These are phyloP conservation scores for Tympanoctomys barrerae DNA, from an alignment of 2,797 vertebrate genomes.

Conservation along the genomic window DNA sequence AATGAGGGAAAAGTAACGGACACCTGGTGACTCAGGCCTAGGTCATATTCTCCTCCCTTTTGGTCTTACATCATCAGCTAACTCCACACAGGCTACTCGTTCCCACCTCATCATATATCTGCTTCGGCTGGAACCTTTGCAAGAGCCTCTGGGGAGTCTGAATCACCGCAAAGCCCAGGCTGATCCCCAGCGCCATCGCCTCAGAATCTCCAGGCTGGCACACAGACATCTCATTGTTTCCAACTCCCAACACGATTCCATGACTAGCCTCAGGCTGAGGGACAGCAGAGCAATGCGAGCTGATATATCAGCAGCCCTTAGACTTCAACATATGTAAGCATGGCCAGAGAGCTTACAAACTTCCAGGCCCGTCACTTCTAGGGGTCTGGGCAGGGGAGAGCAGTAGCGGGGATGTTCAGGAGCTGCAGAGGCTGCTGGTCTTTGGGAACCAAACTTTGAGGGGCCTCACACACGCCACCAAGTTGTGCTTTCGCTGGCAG, in stretches of 20 bases:
- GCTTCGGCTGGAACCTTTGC: background rate
- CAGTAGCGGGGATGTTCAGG: accelerated
- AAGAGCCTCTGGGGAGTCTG: background rate
- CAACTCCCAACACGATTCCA: background rate
- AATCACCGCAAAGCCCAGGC: background rate
- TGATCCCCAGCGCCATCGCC: background rate
- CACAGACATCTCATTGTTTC: background rate
- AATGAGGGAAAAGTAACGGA: too few species aligned
- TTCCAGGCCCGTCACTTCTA: background rate
- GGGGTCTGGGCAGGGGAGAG: background rate
- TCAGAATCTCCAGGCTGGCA: background rate
- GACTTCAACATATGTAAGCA: background rate
- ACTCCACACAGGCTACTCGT: too few species aligned
- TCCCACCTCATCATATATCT: too few species aligned
- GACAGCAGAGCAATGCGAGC: background rate
- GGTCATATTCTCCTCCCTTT: background rate
- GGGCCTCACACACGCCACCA: background rate
- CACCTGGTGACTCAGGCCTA: background rate
- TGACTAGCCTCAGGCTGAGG: background rate
- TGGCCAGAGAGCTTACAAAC: background rate
- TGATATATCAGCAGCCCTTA: background rate
- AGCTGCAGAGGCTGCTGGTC: background rate
- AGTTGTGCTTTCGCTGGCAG: background rate
- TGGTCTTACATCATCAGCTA: background rate
- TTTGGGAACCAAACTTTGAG: background rate